Evolutionary conservation across 2,797 vertebrate species (phyloP).

Genomic region (Apogon talboti): DNA sequence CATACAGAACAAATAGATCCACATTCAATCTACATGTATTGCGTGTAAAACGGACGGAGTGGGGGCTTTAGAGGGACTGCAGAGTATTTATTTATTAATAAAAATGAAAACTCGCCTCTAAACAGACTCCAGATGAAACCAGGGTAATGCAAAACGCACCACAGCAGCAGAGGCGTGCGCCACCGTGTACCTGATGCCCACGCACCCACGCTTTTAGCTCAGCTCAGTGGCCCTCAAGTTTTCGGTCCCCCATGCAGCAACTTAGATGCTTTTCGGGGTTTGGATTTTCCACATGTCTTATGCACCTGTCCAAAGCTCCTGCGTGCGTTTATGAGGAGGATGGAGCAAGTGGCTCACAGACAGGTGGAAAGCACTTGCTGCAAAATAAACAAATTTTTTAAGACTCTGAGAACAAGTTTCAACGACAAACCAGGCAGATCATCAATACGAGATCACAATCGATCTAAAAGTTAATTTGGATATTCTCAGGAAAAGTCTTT

Average conservation of each 20-base stretch:
- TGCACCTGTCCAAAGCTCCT: constrained; percentile 72
- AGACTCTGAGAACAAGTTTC: background rate
- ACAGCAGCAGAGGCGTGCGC: constrained; percentile 6
- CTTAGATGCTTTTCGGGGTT: constrained; percentile 66
- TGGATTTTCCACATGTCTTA: constrained; percentile 67
- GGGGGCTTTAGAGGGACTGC: background rate
- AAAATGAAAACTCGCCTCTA: constrained; percentile 36
- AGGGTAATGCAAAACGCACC: constrained; percentile 4
- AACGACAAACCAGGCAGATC: too few species aligned
- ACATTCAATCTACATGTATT: background rate
- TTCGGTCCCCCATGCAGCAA: constrained; percentile 7
- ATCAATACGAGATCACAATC: too few species aligned
- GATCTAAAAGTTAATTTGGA: too few species aligned
- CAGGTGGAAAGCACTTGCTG: constrained; percentile 77
- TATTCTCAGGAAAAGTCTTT: too few species aligned
- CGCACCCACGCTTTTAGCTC: background rate
- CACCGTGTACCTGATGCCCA: constrained; percentile 28
- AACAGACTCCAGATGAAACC: constrained; percentile 27
- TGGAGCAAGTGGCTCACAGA: constrained; percentile 71
- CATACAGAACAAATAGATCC: constrained; percentile 64
- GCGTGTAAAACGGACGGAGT: background rate
- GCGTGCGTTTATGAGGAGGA: constrained; percentile 48
- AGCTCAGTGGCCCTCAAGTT: constrained; percentile 18
- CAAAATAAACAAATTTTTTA: constrained; percentile 24
- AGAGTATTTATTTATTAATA: background rate